Evolutionary conservation across 2,888 invertebrate genomes (phyloP).

Genomic region (Oligia latruncula): DNA sequence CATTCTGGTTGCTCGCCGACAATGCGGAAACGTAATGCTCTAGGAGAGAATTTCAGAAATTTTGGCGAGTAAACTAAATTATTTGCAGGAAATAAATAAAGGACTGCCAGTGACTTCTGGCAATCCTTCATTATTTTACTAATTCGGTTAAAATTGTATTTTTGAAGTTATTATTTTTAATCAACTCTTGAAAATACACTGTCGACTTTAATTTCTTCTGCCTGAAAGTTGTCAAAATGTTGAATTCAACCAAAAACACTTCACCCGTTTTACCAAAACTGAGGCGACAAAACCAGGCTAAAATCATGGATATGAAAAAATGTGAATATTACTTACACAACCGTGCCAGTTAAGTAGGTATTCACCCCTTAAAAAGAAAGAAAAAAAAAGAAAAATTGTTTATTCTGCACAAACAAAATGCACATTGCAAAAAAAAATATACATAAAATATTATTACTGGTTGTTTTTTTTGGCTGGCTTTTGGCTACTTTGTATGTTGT

Average conservation of each 20-base stretch:
- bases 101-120: constrained; percentile 54
- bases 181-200: background rate
- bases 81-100: constrained; percentile 68
- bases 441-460: background rate
- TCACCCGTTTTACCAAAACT: background rate
- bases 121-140: constrained; percentile 50
- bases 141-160: constrained; percentile 24
- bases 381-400: background rate
- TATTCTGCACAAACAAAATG: background rate
- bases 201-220: background rate
- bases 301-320: background rate
- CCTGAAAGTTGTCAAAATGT: no score
- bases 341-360: background rate
- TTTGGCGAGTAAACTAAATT: constrained; percentile 64
- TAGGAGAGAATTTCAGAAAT: constrained; percentile 67
- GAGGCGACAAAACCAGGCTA: background rate
- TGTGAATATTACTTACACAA: background rate
- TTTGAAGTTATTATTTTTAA: constrained; percentile 8
- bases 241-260: background rate
- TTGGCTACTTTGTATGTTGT: no score
- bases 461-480: no score
- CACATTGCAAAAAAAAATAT: background rate
- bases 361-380: background rate
- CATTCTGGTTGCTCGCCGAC: constrained; percentile 78
- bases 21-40: constrained; percentile 69